These are phyloP conservation scores for Heliocidaris tuberculata DNA, from an alignment of 35 echinoderm and acorn worm genomes.

Conservation along the genomic window DNA sequence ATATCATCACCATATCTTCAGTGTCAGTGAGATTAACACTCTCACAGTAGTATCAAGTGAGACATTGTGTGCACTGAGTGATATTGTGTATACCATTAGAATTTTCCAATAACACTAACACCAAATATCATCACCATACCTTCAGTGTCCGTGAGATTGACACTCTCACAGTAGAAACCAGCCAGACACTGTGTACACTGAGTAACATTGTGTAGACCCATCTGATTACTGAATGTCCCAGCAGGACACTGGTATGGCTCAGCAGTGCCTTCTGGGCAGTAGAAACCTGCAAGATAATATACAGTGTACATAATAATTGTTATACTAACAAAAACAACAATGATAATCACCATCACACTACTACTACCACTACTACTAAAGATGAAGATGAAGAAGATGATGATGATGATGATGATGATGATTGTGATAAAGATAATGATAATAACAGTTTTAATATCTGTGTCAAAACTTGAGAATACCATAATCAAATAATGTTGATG, in stretches of 20 bases:
- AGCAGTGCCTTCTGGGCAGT: slow-evolving; percentile 81
- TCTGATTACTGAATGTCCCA: slow-evolving; percentile 74
- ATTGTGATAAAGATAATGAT: background rate
- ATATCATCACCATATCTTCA: slow-evolving; percentile 62
- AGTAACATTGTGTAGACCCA: slow-evolving; percentile 82
- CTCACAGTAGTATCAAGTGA: slow-evolving; percentile 85
- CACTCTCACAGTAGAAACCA: slow-evolving; percentile 89
- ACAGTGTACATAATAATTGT: too few relatives aligned
- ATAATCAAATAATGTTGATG: too few relatives aligned
- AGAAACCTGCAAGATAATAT: slow-evolving; percentile 66
- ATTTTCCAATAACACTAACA: too few relatives aligned
- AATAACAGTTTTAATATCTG: background rate
- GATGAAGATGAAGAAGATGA: too few relatives aligned
- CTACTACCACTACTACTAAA: too few relatives aligned
- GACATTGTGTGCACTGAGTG: slow-evolving; percentile 69
- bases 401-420: too few relatives aligned
- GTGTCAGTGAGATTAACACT: slow-evolving; percentile 61
- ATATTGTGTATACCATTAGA: slow-evolving; percentile 68
- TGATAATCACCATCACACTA: too few relatives aligned
- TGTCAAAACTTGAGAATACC: background rate
- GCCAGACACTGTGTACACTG: slow-evolving; percentile 89
- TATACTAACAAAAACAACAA: too few relatives aligned
- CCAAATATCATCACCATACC: slow-evolving; percentile 55
- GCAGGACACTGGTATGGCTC: slow-evolving; percentile 81
- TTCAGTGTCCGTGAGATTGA: slow-evolving; percentile 70